Evolutionary conservation across 2,888 invertebrate genomes (phyloP).

Genomic region (Masnerella sp.): DNA sequence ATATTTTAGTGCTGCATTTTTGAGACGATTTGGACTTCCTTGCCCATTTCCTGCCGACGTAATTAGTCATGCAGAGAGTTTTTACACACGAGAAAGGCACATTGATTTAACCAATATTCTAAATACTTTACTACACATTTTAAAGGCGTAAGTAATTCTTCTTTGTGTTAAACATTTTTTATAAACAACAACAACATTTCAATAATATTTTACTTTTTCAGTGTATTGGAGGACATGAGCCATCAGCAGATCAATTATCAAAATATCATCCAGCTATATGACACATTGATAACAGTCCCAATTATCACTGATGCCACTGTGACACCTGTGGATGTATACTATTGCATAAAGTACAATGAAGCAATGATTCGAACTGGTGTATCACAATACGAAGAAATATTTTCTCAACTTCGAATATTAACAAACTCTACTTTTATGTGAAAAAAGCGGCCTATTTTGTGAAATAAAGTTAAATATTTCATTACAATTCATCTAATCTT

Average conservation of each 20-base stretch:
- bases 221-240: slow-evolving; percentile 66
- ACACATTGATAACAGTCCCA: slow-evolving; percentile 59
- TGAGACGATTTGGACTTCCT: neutral
- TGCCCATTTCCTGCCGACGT: slow-evolving; percentile 12
- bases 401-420: slow-evolving; percentile 69
- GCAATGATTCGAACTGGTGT: slow-evolving; percentile 66
- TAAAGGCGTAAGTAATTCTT: slow-evolving; percentile 31
- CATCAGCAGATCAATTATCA: slow-evolving; percentile 60
- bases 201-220: slow-evolving; percentile 54
- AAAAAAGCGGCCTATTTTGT: no score
- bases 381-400: slow-evolving; percentile 70
- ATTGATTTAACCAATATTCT: slow-evolving; percentile 1
- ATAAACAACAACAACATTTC: neutral
- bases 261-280: slow-evolving; percentile 64
- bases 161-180: neutral
- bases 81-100: slow-evolving; percentile 5
- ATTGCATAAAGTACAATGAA: slow-evolving; percentile 68
- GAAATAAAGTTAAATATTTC: no score
- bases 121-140: slow-evolving; percentile 1
- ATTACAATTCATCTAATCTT: no score
- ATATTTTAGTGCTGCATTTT: slow-evolving; percentile 22
- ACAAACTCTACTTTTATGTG: slow-evolving; percentile 47
- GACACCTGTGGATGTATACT: slow-evolving; percentile 69
- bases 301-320: neutral
- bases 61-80: neutral